Conservation (phyloP, 2,888 invertebrate genomes). For the Dioctria linearis region DNA sequence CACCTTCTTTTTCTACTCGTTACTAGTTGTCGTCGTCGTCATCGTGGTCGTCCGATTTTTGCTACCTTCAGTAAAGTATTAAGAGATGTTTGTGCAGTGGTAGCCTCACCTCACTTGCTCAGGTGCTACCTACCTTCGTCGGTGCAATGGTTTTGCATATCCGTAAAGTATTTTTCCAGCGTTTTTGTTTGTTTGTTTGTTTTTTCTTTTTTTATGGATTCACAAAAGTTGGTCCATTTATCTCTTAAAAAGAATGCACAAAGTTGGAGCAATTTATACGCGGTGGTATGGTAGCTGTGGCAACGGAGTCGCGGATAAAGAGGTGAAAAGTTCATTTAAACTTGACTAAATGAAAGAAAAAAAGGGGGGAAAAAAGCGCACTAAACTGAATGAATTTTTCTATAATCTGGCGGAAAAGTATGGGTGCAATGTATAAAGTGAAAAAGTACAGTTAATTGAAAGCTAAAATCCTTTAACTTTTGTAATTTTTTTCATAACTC, state of each 20-base stretch:
- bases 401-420: neutral
- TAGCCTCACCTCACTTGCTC: no score
- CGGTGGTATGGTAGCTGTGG: constrained; percentile 11
- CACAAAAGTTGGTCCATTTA: constrained; percentile 44
- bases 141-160: constrained; percentile 19
- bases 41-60: neutral
- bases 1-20: no score
- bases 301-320: neutral
- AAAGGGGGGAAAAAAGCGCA: neutral
- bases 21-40: no score
- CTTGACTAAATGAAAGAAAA: constrained; percentile 9
- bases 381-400: constrained; percentile 35
- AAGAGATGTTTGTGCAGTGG: no score
- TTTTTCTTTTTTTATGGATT: constrained; percentile 6
- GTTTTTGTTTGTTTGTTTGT: neutral
- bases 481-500: neutral
- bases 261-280: constrained; percentile 1
- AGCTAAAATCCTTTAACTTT: constrained; percentile 31
- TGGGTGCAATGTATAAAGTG: constrained; percentile 17
- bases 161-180: constrained; percentile 29
- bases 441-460: constrained; percentile 44
- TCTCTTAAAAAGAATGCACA: constrained; percentile 11
- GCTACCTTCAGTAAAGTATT: neutral
- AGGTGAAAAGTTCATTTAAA: constrained; percentile 31
- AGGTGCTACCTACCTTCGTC: neutral